Conservation (phyloP, 2,888 invertebrate genomes). For the Drosophila prostipennis region DNA sequence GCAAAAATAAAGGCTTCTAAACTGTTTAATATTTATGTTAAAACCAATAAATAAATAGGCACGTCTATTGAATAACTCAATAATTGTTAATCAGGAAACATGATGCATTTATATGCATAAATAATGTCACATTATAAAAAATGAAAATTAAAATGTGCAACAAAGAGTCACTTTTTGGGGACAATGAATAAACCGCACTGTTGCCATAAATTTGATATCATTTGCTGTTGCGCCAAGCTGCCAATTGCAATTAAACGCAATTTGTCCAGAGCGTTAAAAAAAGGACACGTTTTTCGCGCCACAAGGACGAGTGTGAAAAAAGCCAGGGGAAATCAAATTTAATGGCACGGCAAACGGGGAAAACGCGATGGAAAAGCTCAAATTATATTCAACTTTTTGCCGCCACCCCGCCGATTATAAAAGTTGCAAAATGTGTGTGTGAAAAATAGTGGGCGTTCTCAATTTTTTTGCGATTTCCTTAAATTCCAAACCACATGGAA, state of each 20-base stretch:
- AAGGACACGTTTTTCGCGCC: neutral
- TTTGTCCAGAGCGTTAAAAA: conserved; percentile 10
- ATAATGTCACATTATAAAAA: conserved; percentile 3
- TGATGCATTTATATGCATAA: conserved; percentile 10
- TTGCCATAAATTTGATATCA: conserved; percentile 34
- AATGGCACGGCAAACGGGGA: conserved; percentile 7
- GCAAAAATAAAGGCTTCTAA: neutral
- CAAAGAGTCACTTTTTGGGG: conserved; percentile 14
- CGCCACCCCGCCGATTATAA: neutral
- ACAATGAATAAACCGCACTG: conserved; percentile 8
- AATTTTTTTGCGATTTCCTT: conserved; percentile 1
- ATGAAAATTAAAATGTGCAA: conserved; percentile 17
- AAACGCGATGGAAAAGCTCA: neutral
- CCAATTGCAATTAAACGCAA: conserved; percentile 38
- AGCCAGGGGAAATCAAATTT: conserved; percentile 21
- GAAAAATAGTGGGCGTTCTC: conserved; percentile 4
- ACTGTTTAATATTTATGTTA: neutral
- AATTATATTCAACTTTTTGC: conserved; percentile 18
- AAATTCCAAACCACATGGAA: neutral
- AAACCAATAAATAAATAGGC: neutral
- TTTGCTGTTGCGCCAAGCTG: conserved; percentile 26
- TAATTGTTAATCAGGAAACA: neutral
- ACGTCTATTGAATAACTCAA: neutral
- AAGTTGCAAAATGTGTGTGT: conserved; percentile 8
- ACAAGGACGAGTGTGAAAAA: neutral